Evolutionary conservation across 2,113 vertebrate species (phyloP), one percentile per base, ranked within the genome.

Genomic region (Atrichornis clamosus): DNA sequence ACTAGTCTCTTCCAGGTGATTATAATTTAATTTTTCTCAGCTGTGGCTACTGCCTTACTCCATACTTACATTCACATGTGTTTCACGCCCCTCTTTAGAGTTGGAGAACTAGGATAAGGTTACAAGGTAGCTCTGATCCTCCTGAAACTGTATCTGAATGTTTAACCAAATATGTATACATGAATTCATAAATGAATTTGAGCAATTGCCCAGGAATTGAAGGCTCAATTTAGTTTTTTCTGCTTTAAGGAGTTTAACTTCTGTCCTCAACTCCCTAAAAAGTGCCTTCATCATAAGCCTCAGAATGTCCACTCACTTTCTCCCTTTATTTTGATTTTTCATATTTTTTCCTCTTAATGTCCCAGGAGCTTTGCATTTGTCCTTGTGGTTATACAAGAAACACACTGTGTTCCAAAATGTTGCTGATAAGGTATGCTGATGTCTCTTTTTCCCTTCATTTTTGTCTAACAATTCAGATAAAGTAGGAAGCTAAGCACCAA

Each of bases 401-500:
- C 9, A 11, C 62, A 56, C 24, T 18, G 16, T 59, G 24, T 75
- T 88, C 87, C 75, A 37, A 74, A 93, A 83, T 24, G 23, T 39
- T 93, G 85, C 93, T 84, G 93, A 72, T 73, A 72, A 76, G 37
- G 74, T 42, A 19, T 79, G 77, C 63, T 78, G 75, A 56, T 62
- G 24, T 52, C 74, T 93, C 59, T 55, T 80, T 70, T 91, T n/a
- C 47, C 56, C 83, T 58, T 44, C 24, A 4, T 53, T 96, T 94
- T 70, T 90, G 93, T 53, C 90, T 53, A 75, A 77, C 49, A 75
- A 37, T 14, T 81, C 72, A 81, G 55, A 62, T 30, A 35, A 96
- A 94, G 28, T 15, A 49, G 44, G 83, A 78, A 90, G 41, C 83
- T 81, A 77, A 95, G 93, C 90, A 96, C 28, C 44, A 49, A 86